These are phyloP conservation scores for Spilarctia lutea DNA, from an alignment of 2,888 invertebrate genomes.

Conservation along the genomic window DNA sequence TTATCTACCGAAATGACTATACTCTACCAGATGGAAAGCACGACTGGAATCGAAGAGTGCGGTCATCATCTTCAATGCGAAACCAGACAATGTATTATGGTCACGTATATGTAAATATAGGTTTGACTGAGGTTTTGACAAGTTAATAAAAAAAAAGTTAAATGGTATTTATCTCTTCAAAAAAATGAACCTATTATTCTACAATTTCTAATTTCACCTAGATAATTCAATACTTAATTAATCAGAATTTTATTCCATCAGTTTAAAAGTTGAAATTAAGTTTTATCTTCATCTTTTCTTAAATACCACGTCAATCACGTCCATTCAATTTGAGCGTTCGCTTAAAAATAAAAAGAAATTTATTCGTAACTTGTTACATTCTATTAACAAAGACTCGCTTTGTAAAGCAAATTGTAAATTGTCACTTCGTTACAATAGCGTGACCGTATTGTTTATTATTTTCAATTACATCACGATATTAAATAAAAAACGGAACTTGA, in stretches of 20 bases:
- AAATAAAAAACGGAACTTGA: background rate
- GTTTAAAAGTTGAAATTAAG: background rate
- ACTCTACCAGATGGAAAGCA: too few relatives aligned
- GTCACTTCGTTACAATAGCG: constrained; percentile 1
- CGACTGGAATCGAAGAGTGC: too few relatives aligned
- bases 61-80: too few relatives aligned
- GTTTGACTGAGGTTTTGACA: too few relatives aligned
- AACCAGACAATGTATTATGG: too few relatives aligned
- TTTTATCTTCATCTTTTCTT: background rate
- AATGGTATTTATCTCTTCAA: background rate
- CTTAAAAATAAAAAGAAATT: background rate
- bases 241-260: background rate
- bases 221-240: background rate
- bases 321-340: background rate
- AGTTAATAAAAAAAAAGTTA: background rate
- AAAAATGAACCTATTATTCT: background rate
- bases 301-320: background rate
- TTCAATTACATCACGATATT: background rate
- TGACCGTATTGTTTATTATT: constrained; percentile 5
- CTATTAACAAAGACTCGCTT: background rate
- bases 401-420: constrained; percentile 6
- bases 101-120: too few relatives aligned
- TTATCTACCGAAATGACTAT: too few relatives aligned
- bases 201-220: background rate
- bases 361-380: background rate